Base-by-base conservation (phyloP, 2,113 vertebrate species). In the Oenanthe oenanthe region DNA sequence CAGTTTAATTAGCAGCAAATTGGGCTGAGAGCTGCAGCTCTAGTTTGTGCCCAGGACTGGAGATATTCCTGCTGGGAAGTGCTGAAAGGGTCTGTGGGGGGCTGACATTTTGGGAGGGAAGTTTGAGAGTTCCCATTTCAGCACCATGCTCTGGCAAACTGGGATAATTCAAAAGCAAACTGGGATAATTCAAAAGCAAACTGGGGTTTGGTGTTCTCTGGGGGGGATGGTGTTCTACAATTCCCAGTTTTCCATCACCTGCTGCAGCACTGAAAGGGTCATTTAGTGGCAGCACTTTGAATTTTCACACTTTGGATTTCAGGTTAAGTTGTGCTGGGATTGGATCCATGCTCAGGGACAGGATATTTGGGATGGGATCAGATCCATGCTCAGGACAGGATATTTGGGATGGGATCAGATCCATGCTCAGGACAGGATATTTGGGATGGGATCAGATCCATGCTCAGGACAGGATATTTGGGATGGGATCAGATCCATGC, bases 221-320 rank as follows among this genome's bases (percentile, higher is more conserved):
- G 43, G 6, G 3, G 1, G 0, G 7, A 2, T 7, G 77, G 6
- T 8, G 1, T 22, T 42, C 9, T 18, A 17, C 68, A 34, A 2
- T 6, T 16, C 40, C 31, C 24, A 5, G 5, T 12, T 36, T 5
- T 28, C 15, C 34, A 2, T 3, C 75, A 0, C 38, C 17, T 32
- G 0, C 1, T 3, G 53, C 47, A 38, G 43, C 1, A 0, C 4
- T 45, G 14, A 4, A 18, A 48, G 31, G n/a, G 20, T 1, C 6
- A 1, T 24, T 28, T 1, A 3, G 67, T 1, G 5, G 31, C 54
- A 73, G 14, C 34, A 1, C 0, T 0, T 11, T 10, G 13, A 32
- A 17, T 47, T 47, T 72, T 26, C 17, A 9, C 10, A 1, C 8
- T n/a, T n/a, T 32, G 42, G 40, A 14, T 38, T 63, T 42, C 2